These are phyloP conservation scores for Ormyrus rosae DNA, from an alignment of 2,888 invertebrate species.

Conservation along the genomic window DNA sequence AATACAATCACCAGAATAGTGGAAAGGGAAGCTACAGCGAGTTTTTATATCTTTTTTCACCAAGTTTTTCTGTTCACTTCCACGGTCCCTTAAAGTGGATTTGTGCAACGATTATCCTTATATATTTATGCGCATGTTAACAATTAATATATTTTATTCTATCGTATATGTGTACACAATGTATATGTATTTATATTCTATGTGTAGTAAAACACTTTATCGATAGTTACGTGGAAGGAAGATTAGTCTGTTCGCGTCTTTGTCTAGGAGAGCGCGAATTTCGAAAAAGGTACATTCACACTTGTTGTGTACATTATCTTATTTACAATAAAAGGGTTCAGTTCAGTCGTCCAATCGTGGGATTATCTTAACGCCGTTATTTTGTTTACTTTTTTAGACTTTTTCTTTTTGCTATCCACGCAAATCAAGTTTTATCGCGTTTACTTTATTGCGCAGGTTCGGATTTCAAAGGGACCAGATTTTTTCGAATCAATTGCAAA, in stretches of 20 bases:
- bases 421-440: not conserved
- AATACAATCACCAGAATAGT: conserved; percentile 14
- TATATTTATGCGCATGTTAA: conserved; percentile 28
- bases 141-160: conserved; percentile 23
- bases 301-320: conserved; percentile 1
- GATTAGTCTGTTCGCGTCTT: conserved; percentile 23
- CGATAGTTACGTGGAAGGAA: conserved; percentile 40
- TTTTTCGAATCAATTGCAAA: not conserved
- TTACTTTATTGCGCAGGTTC: not conserved
- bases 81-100: conserved; percentile 3
- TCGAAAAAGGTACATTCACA: conserved; percentile 36
- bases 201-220: conserved; percentile 20
- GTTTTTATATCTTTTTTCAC: not conserved
- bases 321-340: conserved; percentile 39
- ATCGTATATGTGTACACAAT: conserved; percentile 22
- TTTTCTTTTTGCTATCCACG: not conserved
- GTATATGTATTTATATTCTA: conserved; percentile 10
- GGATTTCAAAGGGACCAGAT: conserved; percentile 7
- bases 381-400: not conserved
- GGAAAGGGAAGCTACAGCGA: conserved; percentile 15
- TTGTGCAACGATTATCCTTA: conserved; percentile 2
- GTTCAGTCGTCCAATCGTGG: conserved; percentile 38
- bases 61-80: not conserved
- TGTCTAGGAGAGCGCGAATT: conserved; percentile 19
- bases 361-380: conserved; percentile 42